Evolutionary conservation across 2,888 invertebrate species (phyloP).

Genomic region (Heliconius sara): DNA sequence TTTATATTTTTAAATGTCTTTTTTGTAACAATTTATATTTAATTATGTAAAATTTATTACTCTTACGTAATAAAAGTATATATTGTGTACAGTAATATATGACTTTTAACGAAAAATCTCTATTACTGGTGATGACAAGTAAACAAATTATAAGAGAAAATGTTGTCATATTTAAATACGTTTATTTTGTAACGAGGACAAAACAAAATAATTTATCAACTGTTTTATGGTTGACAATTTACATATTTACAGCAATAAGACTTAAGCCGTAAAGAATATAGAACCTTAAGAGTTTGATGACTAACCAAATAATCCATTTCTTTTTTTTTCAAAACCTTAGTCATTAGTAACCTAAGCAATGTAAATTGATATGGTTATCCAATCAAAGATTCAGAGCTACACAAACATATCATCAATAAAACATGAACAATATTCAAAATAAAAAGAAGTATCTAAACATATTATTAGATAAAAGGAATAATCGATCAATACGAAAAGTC

Average conservation of each 20-base stretch:
- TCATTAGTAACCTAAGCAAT: neutral
- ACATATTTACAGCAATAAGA: neutral
- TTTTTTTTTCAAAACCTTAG: neutral
- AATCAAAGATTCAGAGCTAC: slow-evolving; percentile 3
- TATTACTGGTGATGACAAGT: too few relatives aligned
- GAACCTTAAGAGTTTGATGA: neutral
- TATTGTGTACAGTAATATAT: too few relatives aligned
- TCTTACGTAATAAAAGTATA: too few relatives aligned
- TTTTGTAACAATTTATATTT: too few relatives aligned
- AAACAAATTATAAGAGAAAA: too few relatives aligned
- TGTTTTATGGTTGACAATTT: neutral
- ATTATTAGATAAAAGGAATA: slow-evolving; percentile 34
- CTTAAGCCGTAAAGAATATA: neutral
- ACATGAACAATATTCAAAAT: slow-evolving; percentile 12
- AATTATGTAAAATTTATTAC: too few relatives aligned
- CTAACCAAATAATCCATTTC: neutral
- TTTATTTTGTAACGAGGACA: slow-evolving; percentile 7
- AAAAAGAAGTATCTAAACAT: slow-evolving; percentile 15
- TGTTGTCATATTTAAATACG: neutral
- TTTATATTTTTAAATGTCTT: too few relatives aligned
- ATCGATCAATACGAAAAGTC: slow-evolving; percentile 36
- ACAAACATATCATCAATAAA: slow-evolving; percentile 20
- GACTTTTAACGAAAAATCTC: too few relatives aligned
- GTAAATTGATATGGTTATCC: neutral
- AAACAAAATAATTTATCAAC: neutral